These are phyloP conservation scores for Neodon shergylaensis DNA, from an alignment of 2,113 vertebrate species.

Conservation along the genomic window DNA sequence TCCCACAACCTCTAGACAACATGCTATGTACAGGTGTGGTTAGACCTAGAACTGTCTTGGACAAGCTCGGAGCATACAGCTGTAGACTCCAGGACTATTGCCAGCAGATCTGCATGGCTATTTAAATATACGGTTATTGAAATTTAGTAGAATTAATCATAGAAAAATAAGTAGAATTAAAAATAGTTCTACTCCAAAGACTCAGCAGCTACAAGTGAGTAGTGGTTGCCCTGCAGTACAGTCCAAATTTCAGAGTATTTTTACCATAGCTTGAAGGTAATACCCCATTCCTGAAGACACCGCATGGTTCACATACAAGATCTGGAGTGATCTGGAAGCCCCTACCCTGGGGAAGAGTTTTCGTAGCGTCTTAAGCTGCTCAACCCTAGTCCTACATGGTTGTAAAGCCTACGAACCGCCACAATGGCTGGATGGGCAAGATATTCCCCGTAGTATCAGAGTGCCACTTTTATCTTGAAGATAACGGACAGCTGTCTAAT, in stretches of 20 bases:
- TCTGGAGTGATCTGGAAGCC: neutral
- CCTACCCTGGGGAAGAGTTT: neutral
- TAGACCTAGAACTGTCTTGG: neutral
- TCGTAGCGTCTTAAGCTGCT: neutral
- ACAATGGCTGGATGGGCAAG: neutral
- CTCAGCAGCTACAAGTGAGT: neutral
- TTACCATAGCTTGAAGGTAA: neutral
- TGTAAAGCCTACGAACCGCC: neutral
- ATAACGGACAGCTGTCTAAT: neutral
- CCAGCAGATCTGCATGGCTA: neutral
- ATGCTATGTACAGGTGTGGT: neutral
- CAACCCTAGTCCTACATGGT: neutral
- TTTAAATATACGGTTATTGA: neutral
- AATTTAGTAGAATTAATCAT: conserved; percentile 16
- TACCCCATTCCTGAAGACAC: too few species aligned
- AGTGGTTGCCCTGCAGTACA: neutral
- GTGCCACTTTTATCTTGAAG: neutral
- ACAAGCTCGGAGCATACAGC: neutral
- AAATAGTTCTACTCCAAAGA: neutral
- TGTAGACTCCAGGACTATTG: neutral
- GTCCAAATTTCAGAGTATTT: neutral
- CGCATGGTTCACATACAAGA: neutral
- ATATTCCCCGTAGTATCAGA: neutral
- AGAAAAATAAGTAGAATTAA: neutral
- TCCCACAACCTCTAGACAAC: neutral